Evolutionary conservation across 1,140 invertebrate species (phyloP).

Genomic region (Drosophila triauraria): DNA sequence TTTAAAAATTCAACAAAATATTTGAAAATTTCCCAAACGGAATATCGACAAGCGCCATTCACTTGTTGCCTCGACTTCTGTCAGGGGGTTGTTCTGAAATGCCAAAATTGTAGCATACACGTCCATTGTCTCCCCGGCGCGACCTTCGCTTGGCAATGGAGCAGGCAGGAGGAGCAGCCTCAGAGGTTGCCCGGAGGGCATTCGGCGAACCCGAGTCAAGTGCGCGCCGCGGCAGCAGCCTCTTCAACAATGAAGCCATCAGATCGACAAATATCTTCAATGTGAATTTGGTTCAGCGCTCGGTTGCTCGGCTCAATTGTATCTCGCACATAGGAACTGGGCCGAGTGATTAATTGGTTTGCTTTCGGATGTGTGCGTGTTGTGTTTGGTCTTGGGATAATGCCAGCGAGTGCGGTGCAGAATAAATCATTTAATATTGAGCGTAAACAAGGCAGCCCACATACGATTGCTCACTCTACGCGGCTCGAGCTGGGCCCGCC

Average conservation of each 20-base stretch:
- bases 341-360: slow-evolving; percentile 74
- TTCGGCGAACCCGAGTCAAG: slow-evolving; percentile 44
- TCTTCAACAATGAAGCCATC: slow-evolving; percentile 80
- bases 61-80: slow-evolving; percentile 35
- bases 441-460: slow-evolving; percentile 60
- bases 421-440: slow-evolving; percentile 57
- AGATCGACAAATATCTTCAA: slow-evolving; percentile 67
- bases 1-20: background rate
- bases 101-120: slow-evolving; percentile 48
- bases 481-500: slow-evolving; percentile 21
- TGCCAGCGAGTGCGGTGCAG: slow-evolving; percentile 25
- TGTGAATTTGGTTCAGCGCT: slow-evolving; percentile 65
- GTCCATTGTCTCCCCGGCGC: slow-evolving; percentile 32
- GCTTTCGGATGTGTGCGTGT: slow-evolving; percentile 27
- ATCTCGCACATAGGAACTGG: slow-evolving; percentile 71
- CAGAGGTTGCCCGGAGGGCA: slow-evolving; percentile 44
- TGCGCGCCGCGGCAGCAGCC: slow-evolving; percentile 29
- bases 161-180: slow-evolving; percentile 45
- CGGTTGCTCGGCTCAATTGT: slow-evolving; percentile 44
- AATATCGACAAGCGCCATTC: slow-evolving; percentile 20
- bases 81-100: slow-evolving; percentile 51
- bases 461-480: slow-evolving; percentile 44
- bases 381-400: slow-evolving; percentile 57
- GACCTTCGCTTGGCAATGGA: slow-evolving; percentile 75
- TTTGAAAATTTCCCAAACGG: slow-evolving; percentile 23